Conservation (phyloP, 2,797 vertebrate species). For the Fringilla coelebs region DNA sequence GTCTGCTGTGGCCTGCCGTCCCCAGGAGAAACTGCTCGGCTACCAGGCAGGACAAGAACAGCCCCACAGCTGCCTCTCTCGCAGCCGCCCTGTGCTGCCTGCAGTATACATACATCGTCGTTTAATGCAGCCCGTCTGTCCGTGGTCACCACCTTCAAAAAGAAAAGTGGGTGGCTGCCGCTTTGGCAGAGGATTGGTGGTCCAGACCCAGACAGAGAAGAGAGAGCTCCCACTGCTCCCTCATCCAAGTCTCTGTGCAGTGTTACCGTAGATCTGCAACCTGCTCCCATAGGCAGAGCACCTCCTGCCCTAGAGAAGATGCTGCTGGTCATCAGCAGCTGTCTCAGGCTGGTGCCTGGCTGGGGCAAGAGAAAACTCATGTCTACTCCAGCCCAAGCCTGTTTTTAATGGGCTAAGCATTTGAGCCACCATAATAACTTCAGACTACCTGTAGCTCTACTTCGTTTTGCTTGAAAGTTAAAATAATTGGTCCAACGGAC, state of each 20-base stretch:
- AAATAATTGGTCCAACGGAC: rapidly evolving
- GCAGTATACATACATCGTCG: rapidly evolving
- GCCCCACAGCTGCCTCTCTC: rapidly evolving
- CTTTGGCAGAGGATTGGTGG: not conserved
- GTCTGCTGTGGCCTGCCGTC: not conserved
- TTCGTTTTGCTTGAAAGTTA: not conserved
- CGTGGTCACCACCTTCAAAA: rapidly evolving
- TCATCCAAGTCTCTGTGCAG: rapidly evolving
- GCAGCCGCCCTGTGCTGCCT: rapidly evolving
- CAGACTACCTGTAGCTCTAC: rapidly evolving
- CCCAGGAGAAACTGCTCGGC: rapidly evolving
- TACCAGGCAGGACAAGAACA: rapidly evolving
- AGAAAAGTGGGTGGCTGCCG: rapidly evolving
- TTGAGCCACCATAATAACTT: not conserved
- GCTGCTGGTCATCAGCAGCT: rapidly evolving
- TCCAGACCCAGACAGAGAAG: rapidly evolving
- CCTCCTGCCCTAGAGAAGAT: rapidly evolving
- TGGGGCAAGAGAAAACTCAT: rapidly evolving
- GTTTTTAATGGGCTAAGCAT: rapidly evolving
- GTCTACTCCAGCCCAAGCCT: rapidly evolving
- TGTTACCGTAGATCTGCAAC: rapidly evolving
- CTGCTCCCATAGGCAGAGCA: rapidly evolving
- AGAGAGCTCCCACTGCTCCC: rapidly evolving
- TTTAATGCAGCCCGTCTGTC: rapidly evolving
- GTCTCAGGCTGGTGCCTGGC: rapidly evolving